Conservation (phyloP, 1,140 invertebrate genomes). For the Ceratina calcarata region DNA sequence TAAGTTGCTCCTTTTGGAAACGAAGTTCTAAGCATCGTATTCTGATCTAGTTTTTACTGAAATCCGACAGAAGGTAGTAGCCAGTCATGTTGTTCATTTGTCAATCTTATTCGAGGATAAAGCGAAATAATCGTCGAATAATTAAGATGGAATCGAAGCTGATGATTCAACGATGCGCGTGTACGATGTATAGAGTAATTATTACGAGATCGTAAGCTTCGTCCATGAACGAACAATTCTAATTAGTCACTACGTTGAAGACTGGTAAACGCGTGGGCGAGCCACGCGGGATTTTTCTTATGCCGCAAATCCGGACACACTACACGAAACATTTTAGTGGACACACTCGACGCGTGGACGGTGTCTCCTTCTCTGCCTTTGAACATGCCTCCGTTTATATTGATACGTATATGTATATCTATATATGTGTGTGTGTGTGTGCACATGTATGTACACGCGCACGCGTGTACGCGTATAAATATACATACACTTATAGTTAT, state of each 20-base stretch:
- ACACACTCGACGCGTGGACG: constrained; percentile 70
- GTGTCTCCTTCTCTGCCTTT: constrained; percentile 73
- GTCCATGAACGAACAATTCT: constrained; percentile 54
- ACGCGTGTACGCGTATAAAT: constrained; percentile 7
- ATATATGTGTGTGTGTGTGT: not conserved
- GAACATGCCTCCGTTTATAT: constrained; percentile 46
- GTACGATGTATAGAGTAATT: constrained; percentile 33
- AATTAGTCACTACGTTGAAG: constrained; percentile 67
- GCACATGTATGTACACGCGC: not conserved
- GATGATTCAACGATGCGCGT: not conserved
- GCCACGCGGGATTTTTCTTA: constrained; percentile 59
- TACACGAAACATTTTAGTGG: constrained; percentile 77
- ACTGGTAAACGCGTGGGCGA: constrained; percentile 62
- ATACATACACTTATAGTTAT: not conserved
- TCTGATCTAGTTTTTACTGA: not conserved
- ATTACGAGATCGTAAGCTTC: constrained; percentile 36
- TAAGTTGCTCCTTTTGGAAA: constrained; percentile 14
- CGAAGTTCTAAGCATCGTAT: not conserved
- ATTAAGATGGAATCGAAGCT: not conserved
- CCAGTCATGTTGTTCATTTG: not conserved
- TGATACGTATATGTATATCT: not conserved
- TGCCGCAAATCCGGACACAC: constrained; percentile 70
- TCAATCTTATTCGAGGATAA: too few relatives aligned
- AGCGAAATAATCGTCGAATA: not conserved
- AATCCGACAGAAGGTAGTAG: not conserved